Evolutionary conservation across 2,113 vertebrate genomes (phyloP).

Genomic region (Podilymbus podiceps): DNA sequence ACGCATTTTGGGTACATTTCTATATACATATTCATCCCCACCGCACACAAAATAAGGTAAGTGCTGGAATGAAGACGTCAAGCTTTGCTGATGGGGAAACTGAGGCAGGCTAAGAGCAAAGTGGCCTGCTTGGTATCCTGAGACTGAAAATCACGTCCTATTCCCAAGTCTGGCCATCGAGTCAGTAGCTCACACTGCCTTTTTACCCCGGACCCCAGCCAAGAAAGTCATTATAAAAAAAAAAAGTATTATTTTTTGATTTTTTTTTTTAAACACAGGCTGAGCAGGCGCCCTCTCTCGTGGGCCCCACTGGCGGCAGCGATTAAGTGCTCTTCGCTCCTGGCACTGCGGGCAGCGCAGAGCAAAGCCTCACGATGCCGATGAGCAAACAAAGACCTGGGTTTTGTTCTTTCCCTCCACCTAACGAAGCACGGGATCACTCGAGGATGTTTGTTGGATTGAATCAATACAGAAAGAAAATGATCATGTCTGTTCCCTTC

Average conservation of each 20-base stretch:
- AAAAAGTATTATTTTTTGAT: too few relatives aligned
- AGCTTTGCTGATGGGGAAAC: not conserved
- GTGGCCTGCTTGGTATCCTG: not conserved
- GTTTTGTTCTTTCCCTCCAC: not conserved
- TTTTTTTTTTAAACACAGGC: not conserved
- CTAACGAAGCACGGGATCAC: constrained; percentile 7
- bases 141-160: not conserved
- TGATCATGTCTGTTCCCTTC: not conserved
- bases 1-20: not conserved
- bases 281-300: not conserved
- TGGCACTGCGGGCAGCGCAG: not conserved
- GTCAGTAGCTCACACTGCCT: not conserved
- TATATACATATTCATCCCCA: not conserved
- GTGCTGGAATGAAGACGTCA: not conserved
- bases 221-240: not conserved
- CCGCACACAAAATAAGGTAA: not conserved
- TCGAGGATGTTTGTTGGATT: not conserved
- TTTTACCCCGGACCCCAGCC: not conserved
- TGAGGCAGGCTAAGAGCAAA: not conserved
- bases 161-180: not conserved
- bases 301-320: not conserved
- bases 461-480: constrained; percentile 31
- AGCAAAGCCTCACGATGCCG: not conserved
- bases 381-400: not conserved
- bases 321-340: not conserved